These are phyloP conservation scores for Drosophila subobscura DNA, from an alignment of 1,140 invertebrate species.

Conservation along the genomic window DNA sequence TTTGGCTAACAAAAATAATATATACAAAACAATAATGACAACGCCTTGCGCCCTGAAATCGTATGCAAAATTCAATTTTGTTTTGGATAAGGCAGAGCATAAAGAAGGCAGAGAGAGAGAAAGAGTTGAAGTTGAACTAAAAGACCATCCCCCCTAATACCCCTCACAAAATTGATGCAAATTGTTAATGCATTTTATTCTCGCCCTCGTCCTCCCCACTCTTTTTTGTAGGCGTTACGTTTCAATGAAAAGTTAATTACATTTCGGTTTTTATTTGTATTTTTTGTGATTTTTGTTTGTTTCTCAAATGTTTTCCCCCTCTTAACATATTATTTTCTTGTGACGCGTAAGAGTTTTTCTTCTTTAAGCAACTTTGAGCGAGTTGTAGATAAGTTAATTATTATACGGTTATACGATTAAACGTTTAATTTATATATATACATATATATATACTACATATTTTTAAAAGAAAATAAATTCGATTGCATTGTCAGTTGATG, in stretches of 20 bases:
- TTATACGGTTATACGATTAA: constrained; percentile 59
- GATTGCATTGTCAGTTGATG: constrained; percentile 39
- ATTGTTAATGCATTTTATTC: constrained; percentile 54
- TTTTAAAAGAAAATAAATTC: constrained; percentile 52
- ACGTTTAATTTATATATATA: constrained; percentile 63
- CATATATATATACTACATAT: constrained; percentile 7
- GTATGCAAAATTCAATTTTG: constrained; percentile 73
- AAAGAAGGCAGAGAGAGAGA: constrained; percentile 10
- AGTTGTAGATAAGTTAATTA: constrained; percentile 67
- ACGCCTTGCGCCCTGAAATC: constrained; percentile 38
- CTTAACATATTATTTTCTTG: constrained; percentile 11
- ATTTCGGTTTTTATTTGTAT: constrained; percentile 53
- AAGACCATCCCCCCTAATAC: constrained; percentile 53
- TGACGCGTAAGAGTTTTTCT: constrained; percentile 37
- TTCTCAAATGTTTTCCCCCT: constrained; percentile 31
- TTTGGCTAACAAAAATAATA: too few relatives aligned
- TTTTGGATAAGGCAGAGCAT: constrained; percentile 29
- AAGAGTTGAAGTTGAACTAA: constrained; percentile 47
- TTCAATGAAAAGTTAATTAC: constrained; percentile 40
- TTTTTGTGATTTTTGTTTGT: constrained; percentile 39
- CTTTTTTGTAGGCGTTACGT: constrained; percentile 61
- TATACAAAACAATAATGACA: constrained; percentile 32
- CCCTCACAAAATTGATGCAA: constrained; percentile 33
- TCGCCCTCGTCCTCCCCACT: too few relatives aligned
- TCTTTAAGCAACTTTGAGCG: constrained; percentile 60